Base-by-base conservation (phyloP, 1,140 invertebrate species). In the Chionoecetes opilio region DNA sequence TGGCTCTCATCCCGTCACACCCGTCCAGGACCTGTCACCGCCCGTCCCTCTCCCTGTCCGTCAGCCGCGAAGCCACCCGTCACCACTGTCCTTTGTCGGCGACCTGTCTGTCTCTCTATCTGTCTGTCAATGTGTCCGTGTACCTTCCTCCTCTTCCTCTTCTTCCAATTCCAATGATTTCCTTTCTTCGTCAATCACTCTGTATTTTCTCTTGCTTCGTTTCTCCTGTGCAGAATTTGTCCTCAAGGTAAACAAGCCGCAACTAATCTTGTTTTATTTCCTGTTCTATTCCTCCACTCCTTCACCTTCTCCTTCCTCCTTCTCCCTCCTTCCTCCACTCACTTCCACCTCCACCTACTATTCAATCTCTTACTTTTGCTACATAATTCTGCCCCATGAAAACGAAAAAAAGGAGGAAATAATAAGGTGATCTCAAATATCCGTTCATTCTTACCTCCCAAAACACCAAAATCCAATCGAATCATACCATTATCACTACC, bases 21-120 rank as follows among this genome's bases (percentile, higher is more conserved):
- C 85, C 86, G 31, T 93, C 85, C 21, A 32, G 63, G 85, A 37
- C 63, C 93, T 93, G 93, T 93, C 93, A 93, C 85, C 86, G 41
- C 86, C 31, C 86, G 85, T 93, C 93, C 46, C 46, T 89, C 93
- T 32, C 38, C 89, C 85, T 93, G 93, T 93, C 93, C 53, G 93
- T 93, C 93, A 93, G 41, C 26, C 8, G 41, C 26, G 41, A 75
- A 88, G 86, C 85, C 31, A 34, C 85, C 85, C 93, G 53, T 88
- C 93, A 88, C 31, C 32, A 41, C 5, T 26, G 34, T 14, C 92
- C 92, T 93, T 93, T 93, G 92, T 93, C 92, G 92, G 82, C 75
- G 92, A 93, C 37, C 37, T 93, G 92, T 93, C 92, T 63, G 37
- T 87, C 85, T 87, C 85, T 87, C 85, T 87, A 35, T 87, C 85